Base-by-base conservation (phyloP, 2,888 invertebrate genomes). In the Mimachlamys varia region DNA sequence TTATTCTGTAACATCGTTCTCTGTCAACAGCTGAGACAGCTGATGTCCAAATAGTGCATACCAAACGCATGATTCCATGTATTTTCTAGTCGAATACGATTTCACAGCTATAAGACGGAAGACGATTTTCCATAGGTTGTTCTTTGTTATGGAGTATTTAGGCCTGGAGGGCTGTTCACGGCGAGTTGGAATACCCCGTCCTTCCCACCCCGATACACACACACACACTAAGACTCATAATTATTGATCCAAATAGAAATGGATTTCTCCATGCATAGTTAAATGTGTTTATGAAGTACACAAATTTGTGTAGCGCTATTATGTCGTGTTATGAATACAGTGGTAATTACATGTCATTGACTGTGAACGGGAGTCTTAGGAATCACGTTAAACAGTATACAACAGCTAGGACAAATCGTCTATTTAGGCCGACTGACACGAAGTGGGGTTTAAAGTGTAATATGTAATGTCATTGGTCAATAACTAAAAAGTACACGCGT, bases 231-330 rank as follows among this genome's bases (percentile, higher is more conserved):
- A 58, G 76, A 22, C 22, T 1, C 1, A 76, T 15, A 76, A 13
- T 27, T 76, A 76, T 12, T 76, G 33, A 33, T 12, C 33, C 76
- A 27, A 33, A 76, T 76, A 27, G 76, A 2, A 76, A 76, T 76
- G 22, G 76, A 33, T 76, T 76, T 33, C 76, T 76, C 76, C 76
- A 76, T 27, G 76, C 27, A 76, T 13, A 58, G 58, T 58, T 89
- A 4, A 27, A 89, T 7, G 7, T 49, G n/a, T 44, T 33, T 49
- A 88, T 49, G 17, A 50, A 22, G n/a, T 88, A 88, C 38, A 88
- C 88, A 44, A 88, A n/a, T 13, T n/a, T 88, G 17, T 38, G 17
- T 49, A 44, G 88, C 12, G 88, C 22, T 27, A 22, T 88, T 44
- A 88, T 88, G 88, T n/a, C 19, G 19, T 88, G 22, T 88, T n/a